A percentile compares a stretch with the other conserved stretches of the same genome.
Conservation (phyloP, 2,888 invertebrate genomes). For the Parapristionchus giblindavisi region DNA sequence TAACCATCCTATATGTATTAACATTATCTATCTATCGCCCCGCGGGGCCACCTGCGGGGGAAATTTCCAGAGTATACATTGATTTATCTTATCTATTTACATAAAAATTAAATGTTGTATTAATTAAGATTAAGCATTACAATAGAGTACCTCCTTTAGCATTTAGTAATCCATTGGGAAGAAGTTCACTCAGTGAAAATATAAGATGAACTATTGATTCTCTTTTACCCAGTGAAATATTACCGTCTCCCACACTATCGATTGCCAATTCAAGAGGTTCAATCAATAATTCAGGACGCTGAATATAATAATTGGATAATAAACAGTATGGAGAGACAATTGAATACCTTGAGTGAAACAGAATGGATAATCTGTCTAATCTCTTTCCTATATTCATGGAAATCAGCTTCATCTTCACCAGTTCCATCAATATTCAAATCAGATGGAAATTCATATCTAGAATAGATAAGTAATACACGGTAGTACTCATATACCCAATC, state of each 20-base stretch:
- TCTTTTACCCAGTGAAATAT: slow-evolving; percentile 38
- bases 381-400: slow-evolving; percentile 54
- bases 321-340: neutral
- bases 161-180: slow-evolving; percentile 42
- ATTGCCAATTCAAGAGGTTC: slow-evolving; percentile 49
- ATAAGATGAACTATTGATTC: slow-evolving; percentile 53
- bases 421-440: slow-evolving; percentile 55
- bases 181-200: slow-evolving; percentile 53
- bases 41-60: neutral
- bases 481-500: neutral
- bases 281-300: slow-evolving; percentile 47
- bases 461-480: neutral
- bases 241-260: slow-evolving; percentile 40
- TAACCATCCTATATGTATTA: slow-evolving; percentile 38
- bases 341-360: slow-evolving; percentile 49
- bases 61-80: neutral
- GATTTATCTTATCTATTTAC: too few relatives aligned
- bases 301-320: neutral
- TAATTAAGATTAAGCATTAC: neutral
- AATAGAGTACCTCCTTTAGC: slow-evolving; percentile 1
- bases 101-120: too few relatives aligned
- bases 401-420: slow-evolving; percentile 58
- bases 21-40: neutral
- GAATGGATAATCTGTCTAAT: slow-evolving; percentile 48
- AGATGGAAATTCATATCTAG: slow-evolving; percentile 47